Base-by-base conservation (phyloP, 1,140 invertebrate genomes). In the Nephotettix cincticeps region DNA sequence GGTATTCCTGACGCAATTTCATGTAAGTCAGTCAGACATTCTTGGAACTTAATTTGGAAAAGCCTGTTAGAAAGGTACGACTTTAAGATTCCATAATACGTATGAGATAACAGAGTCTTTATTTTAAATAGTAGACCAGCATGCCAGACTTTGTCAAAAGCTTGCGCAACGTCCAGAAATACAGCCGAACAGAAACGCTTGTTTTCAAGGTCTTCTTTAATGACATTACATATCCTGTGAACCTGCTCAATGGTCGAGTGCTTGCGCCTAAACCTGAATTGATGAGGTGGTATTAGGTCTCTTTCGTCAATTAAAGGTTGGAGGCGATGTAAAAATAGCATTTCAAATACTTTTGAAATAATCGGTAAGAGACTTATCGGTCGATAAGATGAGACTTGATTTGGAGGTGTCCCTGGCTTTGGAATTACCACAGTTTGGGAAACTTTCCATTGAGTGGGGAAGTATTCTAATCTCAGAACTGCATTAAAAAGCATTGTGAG, bases 401-500 rank as follows among this genome's bases (percentile, higher is more conserved):
- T 25, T 9, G 63, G 68, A 51, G 71, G 47, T 63, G 71, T 74
- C 14, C 73, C 70, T 32, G 75, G 69, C 70, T 80, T 81, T 0
- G 75, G 76, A 6, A 80, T 77, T 11, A 78, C 75, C 9, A 80
- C 74, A 13, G 81, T 76, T 70, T 73, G 25, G 0, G 79, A 75
- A 25, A 75, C 40, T 72, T 81, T 77, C 76, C 77, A 81, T 17
- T 75, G 73, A 9, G 43, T 30, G 6, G 79, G 80, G 1, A 64
- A 64, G 30, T 73, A 66, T 36, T 66, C 17, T 9, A 68, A 40
- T 70, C 67, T 13, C 9, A 74, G 19, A 1, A 61, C 32, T 40
- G 69, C 69, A 68, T 75, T 72, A 36, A 36, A 72, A 9, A 74
- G 6, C 9, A 61, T 63, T 6, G 29, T 65, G 1, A 70, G 25